Conservation (phyloP, 2,113 vertebrate species). For the Monarcha castaneiventris region DNA sequence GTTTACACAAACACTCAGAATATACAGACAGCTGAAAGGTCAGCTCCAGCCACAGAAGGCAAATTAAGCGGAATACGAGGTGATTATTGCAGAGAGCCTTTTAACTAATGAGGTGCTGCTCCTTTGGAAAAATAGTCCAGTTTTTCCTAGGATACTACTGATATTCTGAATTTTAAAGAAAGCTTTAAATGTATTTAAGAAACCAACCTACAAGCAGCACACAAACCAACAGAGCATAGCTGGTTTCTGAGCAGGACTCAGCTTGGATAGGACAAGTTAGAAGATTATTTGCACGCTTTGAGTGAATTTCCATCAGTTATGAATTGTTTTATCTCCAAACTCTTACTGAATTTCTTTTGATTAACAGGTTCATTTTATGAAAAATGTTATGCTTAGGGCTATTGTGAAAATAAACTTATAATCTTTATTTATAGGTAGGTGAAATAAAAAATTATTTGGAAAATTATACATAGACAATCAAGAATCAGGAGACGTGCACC, state of each 20-base stretch:
- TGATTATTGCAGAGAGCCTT: not conserved
- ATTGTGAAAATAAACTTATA: not conserved
- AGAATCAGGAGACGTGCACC: not conserved
- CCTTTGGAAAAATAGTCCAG: not conserved
- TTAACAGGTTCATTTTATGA: not conserved
- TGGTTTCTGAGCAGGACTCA: not conserved
- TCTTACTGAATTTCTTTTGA: not conserved
- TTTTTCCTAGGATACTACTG: not conserved
- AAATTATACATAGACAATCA: not conserved
- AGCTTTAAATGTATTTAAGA: not conserved
- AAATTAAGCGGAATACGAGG: conserved; percentile 3
- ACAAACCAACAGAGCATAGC: not conserved
- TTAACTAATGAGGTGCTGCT: conserved; percentile 12
- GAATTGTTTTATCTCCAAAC: not conserved
- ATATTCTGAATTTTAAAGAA: not conserved
- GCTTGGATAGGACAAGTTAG: not conserved
- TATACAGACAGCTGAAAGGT: conserved; percentile 49
- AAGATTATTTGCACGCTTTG: not conserved
- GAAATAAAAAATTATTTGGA: not conserved
- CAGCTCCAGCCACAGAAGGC: conserved; percentile 30
- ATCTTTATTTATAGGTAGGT: not conserved
- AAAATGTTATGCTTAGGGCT: not conserved
- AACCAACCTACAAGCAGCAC: not conserved
- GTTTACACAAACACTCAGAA: conserved; percentile 74
- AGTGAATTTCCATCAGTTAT: not conserved